Conservation (phyloP, 1,140 invertebrate genomes). For the Rhizoglyphus robini region DNA sequence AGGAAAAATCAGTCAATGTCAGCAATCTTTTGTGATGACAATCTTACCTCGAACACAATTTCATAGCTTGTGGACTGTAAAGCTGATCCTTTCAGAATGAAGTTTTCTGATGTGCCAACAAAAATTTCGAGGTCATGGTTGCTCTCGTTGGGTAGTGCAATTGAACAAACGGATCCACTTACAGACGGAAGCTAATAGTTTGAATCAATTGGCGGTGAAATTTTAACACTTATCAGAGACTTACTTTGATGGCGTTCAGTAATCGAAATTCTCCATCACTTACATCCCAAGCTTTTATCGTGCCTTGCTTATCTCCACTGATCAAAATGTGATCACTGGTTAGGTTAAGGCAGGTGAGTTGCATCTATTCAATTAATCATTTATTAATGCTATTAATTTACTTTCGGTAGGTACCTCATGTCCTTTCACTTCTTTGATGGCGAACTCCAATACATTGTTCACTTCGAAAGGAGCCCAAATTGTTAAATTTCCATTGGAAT, state of each 20-base stretch:
- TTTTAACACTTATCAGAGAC: too few relatives aligned
- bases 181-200: too few relatives aligned
- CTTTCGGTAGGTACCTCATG: constrained; percentile 35
- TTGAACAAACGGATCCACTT: constrained; percentile 2
- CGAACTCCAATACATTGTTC: constrained; percentile 42
- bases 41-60: constrained; percentile 42
- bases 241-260: constrained; percentile 13
- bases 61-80: constrained; percentile 61
- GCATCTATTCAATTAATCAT: neutral
- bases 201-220: too few relatives aligned
- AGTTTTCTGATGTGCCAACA: constrained; percentile 81
- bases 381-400: neutral
- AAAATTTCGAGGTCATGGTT: constrained; percentile 77
- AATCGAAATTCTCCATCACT: constrained; percentile 10
- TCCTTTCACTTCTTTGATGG: constrained; percentile 27
- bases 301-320: constrained; percentile 12
- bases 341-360: neutral
- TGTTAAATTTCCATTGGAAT: constrained; percentile 84
- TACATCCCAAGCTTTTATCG: constrained; percentile 18
- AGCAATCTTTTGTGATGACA: too few relatives aligned
- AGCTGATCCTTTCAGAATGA: constrained; percentile 79
- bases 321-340: constrained; percentile 10
- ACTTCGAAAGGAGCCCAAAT: constrained; percentile 77
- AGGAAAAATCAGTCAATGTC: too few relatives aligned
- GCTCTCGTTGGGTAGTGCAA: constrained; percentile 39